Evolutionary conservation across 2,113 vertebrate genomes (phyloP).

Genomic region (Lophotis ruficrista): DNA sequence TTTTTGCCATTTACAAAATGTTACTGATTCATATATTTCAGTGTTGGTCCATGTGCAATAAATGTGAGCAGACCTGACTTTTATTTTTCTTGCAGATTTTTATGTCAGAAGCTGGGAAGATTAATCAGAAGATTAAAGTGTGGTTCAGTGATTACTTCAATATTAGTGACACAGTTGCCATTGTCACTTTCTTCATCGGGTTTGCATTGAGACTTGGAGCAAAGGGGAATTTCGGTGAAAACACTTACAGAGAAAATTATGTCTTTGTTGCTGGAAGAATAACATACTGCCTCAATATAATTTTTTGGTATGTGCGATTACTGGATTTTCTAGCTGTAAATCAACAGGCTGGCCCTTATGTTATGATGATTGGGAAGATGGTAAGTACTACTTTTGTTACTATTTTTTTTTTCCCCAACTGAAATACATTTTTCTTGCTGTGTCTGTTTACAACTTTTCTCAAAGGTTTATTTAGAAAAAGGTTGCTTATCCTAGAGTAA

Average conservation of each 20-base stretch:
- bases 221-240: slow-evolving; percentile 71
- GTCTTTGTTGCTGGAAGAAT: slow-evolving; percentile 87
- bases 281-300: slow-evolving; percentile 96
- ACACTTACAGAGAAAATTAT: slow-evolving; percentile 69
- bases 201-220: slow-evolving; percentile 91
- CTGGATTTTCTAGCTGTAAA: slow-evolving; percentile 97
- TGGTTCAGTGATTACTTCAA: slow-evolving; percentile 99
- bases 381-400: slow-evolving; percentile 76
- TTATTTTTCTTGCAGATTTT: slow-evolving; percentile 83
- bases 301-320: slow-evolving; percentile 99
- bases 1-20: background rate
- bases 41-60: background rate
- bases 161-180: slow-evolving; percentile 92
- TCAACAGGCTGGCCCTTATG: slow-evolving; percentile 97
- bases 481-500: background rate
- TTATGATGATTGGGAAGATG: slow-evolving; percentile 99
- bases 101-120: slow-evolving; percentile 98
- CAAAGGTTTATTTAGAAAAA: background rate
- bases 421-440: background rate
- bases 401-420: background rate
- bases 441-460: background rate
- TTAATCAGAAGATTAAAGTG: slow-evolving; percentile 96
- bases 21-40: background rate
- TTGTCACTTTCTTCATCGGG: slow-evolving; percentile 92
- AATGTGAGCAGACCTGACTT: background rate